Evolutionary conservation across 64 coral and sea anemone species (phyloP), one percentile per base, ranked within the genome.

Genomic region (Astreopora myriophthalma): DNA sequence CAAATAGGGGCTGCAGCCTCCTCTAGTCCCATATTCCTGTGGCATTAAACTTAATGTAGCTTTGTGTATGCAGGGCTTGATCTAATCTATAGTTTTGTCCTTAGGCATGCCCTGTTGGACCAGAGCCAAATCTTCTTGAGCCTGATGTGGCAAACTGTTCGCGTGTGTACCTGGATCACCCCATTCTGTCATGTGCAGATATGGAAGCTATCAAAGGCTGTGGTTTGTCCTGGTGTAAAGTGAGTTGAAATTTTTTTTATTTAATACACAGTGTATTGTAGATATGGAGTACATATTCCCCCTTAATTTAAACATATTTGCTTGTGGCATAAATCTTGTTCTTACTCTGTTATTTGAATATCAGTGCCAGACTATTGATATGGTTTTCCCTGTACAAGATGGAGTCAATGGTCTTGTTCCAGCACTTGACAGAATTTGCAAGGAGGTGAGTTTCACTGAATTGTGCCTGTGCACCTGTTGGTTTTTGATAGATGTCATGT

Each of bases 31-130:
- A n/a, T n/a, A n/a, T n/a, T n/a, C n/a, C n/a, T n/a, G n/a, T n/a
- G n/a, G n/a, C n/a, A n/a, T n/a, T n/a, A n/a, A n/a, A n/a, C n/a
- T n/a, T n/a, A n/a, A n/a, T n/a, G n/a, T n/a, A n/a, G n/a, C n/a
- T 13, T 55, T 55, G 51, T 13, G 51, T 55, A 19, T n/a, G n/a
- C n/a, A n/a, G n/a, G n/a, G n/a, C 36, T 76, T 63, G 11, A 80
- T 30, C 17, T 37, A 24, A 61, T 30, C 60, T 30, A 25, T 38
- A 75, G 40, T 23, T 89, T 78, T 13, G 62, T 76, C 46, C 8
- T 8, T 31, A 98, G 96, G 93, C 93, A 3, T 98, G 93, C 28
- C 96, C 96, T 23, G 83, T 98, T 79, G 96, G 96, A 20, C 96
- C 96, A 1, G 96, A 95, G 30, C 85, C 89, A 8, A 98, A 98